Base-by-base conservation (phyloP, 1,140 invertebrate species). In the Calephelis virginiensis region DNA sequence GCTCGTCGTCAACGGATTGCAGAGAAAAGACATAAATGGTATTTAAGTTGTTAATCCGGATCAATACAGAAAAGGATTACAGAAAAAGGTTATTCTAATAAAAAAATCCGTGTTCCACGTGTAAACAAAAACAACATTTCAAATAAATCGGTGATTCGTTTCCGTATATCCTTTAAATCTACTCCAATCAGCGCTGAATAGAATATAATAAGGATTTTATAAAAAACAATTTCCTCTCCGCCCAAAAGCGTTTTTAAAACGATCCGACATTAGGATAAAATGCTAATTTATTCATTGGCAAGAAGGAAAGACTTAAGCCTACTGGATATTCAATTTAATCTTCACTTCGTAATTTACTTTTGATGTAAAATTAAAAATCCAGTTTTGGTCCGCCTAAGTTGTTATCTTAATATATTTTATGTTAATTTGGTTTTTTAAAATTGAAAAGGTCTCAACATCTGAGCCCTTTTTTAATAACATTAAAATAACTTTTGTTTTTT, bases 231-330 rank as follows among this genome's bases (percentile, higher is more conserved):
- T 69, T 65, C 46, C 38, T 13, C 13, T 68, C 49, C 64, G 49
- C 49, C 70, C 62, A 17, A 81, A 80, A 83, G 74, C 78, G 74
- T 75, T 85, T 86, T 83, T 85, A 83, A 85, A 80, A 73, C 82
- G 83, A 88, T 88, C 78, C 74, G 60, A 71, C 78, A 78, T 85
- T 86, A 79, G 83, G 85, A 88, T 88, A 85, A 84, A 86, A 86
- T 86, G 85, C 81, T 82, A 88, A 88, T 88, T 86, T 86, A 86
- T 88, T 88, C 84, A 88, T 88, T 88, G 85, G 75, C 78, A 75
- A 79, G 72, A 79, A 80, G 81, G 78, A 81, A 78, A 66, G 74
- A 73, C 75, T 77, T 80, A 77, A 83, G 80, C 82, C 78, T 78
- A 78, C 77, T 77, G 76, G 67, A 76, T 69, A 82, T 83, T 80